A percentile compares a stretch with the other conserved stretches of the same genome.
These are phyloP conservation scores for Lophius americanus DNA, from an alignment of 2,797 vertebrate genomes.

Conservation along the genomic window DNA sequence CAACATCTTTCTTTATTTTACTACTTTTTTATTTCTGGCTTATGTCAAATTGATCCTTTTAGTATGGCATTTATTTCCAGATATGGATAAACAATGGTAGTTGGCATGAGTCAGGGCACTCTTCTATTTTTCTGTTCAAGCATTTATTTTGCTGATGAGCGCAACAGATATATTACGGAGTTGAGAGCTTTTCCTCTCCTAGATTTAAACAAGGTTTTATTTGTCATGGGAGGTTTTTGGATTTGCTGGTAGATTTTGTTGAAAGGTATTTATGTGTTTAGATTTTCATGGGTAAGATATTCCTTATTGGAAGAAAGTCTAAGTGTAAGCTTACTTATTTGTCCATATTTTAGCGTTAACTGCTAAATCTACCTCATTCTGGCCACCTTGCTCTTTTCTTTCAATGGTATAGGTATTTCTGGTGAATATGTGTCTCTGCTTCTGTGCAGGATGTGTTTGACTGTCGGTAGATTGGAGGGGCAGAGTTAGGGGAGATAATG, in stretches of 20 bases:
- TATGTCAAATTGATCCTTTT: slow-evolving; percentile 5
- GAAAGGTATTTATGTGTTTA: background rate
- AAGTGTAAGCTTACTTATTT: too few species aligned
- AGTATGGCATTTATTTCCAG: slow-evolving; percentile 12
- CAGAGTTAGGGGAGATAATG: too few species aligned
- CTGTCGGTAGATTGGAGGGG: too few species aligned
- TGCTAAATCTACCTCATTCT: too few species aligned
- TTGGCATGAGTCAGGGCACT: background rate
- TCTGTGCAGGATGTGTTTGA: too few species aligned
- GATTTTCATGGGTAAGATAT: background rate
- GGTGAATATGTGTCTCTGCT: too few species aligned
- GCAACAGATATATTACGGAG: slow-evolving; percentile 19
- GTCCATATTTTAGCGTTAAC: too few species aligned
- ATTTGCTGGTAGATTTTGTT: background rate
- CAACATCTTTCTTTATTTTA: slow-evolving; percentile 13
- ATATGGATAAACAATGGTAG: slow-evolving; percentile 14
- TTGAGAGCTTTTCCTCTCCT: background rate
- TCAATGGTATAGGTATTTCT: too few species aligned
- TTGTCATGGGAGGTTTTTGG: background rate
- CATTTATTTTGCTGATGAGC: slow-evolving; percentile 15
- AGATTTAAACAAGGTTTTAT: too few species aligned
- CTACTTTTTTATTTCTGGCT: slow-evolving; percentile 3
- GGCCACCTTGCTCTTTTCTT: too few species aligned
- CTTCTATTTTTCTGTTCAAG: slow-evolving; percentile 15
- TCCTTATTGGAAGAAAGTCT: too few species aligned